A percentile compares a stretch with the other conserved stretches of the same genome.
phyloP scores from a whole-genome alignment of 1,140 invertebrate species.

The Lepidostoma basale region DNA sequence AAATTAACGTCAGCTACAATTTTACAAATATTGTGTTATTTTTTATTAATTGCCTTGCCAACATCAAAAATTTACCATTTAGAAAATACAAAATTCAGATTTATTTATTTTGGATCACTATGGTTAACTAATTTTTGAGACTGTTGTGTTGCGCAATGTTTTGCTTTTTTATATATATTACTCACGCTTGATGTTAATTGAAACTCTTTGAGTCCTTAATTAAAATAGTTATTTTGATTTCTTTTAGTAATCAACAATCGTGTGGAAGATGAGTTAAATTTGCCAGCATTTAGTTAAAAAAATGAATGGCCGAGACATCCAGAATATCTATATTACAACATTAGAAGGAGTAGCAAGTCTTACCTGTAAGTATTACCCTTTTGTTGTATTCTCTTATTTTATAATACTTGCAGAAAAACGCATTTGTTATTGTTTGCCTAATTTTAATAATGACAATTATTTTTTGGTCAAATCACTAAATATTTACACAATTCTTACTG shows the following conservation, averaged over 20 bases:
- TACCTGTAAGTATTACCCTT: constrained; percentile 75
- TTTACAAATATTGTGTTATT: constrained; percentile 52
- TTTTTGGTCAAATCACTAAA: not conserved
- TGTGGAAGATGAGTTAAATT: constrained; percentile 34
- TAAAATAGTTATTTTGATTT: not conserved
- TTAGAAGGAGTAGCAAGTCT: constrained; percentile 95
- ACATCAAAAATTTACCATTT: not conserved
- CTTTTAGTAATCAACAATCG: constrained; percentile 20
- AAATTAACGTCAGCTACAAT: constrained; percentile 62
- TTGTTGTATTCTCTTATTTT: not conserved
- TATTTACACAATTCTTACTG: too few species aligned
- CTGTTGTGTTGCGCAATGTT: not conserved
- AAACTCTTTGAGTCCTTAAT: not conserved
- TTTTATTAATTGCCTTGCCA: not conserved
- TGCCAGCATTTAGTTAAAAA: constrained; percentile 47
- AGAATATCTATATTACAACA: constrained; percentile 96
- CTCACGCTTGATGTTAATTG: not conserved
- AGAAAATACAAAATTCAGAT: not conserved
- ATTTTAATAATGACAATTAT: not conserved
- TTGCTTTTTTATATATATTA: not conserved
- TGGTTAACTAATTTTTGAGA: not conserved
- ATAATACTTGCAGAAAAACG: not conserved
- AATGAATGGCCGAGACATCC: constrained; percentile 89
- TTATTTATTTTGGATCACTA: constrained; percentile 3
- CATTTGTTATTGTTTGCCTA: constrained; percentile 13